Conservation (phyloP, 1,140 invertebrate species). For the Apolygus lucorum region DNA sequence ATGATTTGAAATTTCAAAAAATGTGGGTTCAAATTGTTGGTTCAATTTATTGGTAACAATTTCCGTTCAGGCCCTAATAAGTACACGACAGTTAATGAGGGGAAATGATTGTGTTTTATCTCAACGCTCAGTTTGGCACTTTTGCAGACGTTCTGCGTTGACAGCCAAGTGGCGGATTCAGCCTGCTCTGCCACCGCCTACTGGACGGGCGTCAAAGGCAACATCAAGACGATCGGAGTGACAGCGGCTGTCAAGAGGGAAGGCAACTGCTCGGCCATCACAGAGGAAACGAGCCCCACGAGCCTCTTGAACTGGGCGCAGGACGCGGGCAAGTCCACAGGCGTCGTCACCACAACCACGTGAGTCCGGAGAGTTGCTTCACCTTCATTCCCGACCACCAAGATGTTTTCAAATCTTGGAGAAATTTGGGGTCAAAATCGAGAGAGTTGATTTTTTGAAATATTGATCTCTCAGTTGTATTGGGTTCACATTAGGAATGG, state of each 20-base stretch:
- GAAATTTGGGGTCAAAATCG: too few species aligned
- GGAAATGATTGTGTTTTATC: not conserved
- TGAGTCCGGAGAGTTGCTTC: too few species aligned
- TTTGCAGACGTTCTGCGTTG: slow-evolving; percentile 70
- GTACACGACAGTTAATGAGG: not conserved
- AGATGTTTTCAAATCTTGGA: not conserved
- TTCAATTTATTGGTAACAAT: too few species aligned
- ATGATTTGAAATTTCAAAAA: too few species aligned
- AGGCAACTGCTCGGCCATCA: slow-evolving; percentile 48
- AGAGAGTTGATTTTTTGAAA: too few species aligned
- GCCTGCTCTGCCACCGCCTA: slow-evolving; percentile 75
- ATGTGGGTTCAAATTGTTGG: too few species aligned
- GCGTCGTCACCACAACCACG: slow-evolving; percentile 49
- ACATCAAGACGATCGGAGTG: slow-evolving; percentile 62
- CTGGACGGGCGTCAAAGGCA: slow-evolving; percentile 74
- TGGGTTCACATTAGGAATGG: too few species aligned
- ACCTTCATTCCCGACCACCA: not conserved
- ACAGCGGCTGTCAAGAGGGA: slow-evolving; percentile 51
- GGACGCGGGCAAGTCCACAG: slow-evolving; percentile 59
- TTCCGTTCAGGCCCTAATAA: not conserved
- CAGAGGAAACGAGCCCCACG: slow-evolving; percentile 47
- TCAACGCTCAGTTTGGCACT: slow-evolving; percentile 31
- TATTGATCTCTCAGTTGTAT: not conserved
- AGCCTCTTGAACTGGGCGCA: slow-evolving; percentile 66
- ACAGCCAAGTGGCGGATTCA: slow-evolving; percentile 71